phyloP scores from a whole-genome alignment of 1,140 invertebrate genomes.

The Heliconius eleuchia region DNA sequence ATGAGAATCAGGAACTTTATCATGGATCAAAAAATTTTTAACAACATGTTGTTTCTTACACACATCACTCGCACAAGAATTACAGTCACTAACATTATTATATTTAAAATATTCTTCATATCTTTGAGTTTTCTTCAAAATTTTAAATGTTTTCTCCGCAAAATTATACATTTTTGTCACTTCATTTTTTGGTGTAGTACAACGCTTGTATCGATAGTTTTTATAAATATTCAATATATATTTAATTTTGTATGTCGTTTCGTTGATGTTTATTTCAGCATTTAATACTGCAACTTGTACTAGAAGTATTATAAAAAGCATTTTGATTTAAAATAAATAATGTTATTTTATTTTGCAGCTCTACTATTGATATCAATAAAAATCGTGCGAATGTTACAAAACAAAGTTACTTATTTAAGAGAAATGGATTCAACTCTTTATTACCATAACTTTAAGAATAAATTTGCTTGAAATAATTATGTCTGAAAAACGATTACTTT shows the following conservation, averaged over 20 bases:
- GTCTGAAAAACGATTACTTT: neutral
- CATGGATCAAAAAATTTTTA: conserved; percentile 47
- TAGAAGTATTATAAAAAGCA: conserved; percentile 36
- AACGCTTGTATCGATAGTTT: conserved; percentile 35
- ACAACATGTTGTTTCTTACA: conserved; percentile 47
- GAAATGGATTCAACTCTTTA: neutral
- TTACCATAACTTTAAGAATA: neutral
- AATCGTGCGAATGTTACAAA: too few relatives aligned
- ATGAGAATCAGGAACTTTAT: conserved; percentile 51
- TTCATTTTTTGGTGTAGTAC: conserved; percentile 28
- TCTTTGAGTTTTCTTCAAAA: conserved; percentile 48
- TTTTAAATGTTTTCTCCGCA: conserved; percentile 41
- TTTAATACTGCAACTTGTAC: conserved; percentile 42
- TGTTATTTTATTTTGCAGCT: too few relatives aligned
- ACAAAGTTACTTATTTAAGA: too few relatives aligned
- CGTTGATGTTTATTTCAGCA: conserved; percentile 44
- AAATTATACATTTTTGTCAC: conserved; percentile 40
- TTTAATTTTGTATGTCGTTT: conserved; percentile 50
- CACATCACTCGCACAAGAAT: conserved; percentile 23
- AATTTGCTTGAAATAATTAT: neutral
- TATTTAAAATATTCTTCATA: conserved; percentile 49
- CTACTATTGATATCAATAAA: too few relatives aligned
- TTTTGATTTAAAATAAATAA: neutral
- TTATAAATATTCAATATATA: conserved; percentile 45
- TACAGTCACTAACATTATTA: conserved; percentile 52